These are phyloP conservation scores for Phoxinus phoxinus DNA, from an alignment of 2,113 vertebrate genomes.

Conservation along the genomic window DNA sequence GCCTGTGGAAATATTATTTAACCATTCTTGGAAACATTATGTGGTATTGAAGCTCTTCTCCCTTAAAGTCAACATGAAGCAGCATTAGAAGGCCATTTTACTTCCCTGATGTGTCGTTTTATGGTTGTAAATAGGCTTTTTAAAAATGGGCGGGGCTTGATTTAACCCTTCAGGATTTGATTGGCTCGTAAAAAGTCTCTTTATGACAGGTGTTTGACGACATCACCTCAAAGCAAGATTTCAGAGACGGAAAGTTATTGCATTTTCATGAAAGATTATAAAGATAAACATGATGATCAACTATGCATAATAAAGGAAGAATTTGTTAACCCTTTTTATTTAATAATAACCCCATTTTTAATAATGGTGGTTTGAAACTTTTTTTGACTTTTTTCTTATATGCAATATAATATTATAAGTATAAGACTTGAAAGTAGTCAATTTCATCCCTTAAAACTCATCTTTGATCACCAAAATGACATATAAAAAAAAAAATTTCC, in stretches of 20 bases:
- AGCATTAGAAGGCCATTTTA: background rate
- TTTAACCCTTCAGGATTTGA: background rate
- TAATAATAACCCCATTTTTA: background rate
- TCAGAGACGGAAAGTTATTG: background rate
- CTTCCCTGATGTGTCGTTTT: background rate
- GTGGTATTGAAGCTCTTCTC: background rate
- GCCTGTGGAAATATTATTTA: constrained; percentile 45
- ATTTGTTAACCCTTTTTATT: background rate
- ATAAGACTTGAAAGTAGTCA: too few species aligned
- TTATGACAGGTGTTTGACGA: background rate
- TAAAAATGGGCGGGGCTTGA: background rate
- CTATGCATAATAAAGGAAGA: background rate
- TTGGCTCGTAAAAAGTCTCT: background rate
- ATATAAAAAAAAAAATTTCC: too few species aligned
- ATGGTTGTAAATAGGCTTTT: background rate
- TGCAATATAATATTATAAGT: background rate
- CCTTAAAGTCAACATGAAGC: constrained; percentile 1
- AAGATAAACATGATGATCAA: background rate
- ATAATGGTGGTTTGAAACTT: background rate
- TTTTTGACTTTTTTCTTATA: background rate
- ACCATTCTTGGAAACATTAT: background rate
- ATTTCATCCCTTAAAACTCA: too few species aligned
- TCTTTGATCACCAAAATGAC: too few species aligned
- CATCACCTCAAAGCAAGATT: background rate
- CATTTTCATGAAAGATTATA: background rate